Conservation (phyloP, 2,797 vertebrate species). For the Pseudopleuronectes americanus region DNA sequence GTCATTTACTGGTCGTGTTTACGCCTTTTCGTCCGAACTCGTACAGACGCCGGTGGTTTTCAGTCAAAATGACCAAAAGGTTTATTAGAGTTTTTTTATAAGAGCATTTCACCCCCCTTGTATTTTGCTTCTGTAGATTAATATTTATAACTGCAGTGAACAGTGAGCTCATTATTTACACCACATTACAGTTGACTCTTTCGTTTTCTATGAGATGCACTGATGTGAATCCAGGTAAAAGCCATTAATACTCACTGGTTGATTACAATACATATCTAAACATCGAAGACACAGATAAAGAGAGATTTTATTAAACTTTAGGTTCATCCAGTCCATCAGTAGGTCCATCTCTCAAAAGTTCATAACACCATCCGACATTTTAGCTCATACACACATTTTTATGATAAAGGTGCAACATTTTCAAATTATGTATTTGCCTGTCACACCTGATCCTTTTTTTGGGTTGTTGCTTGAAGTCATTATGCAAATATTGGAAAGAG, state of each 20-base stretch:
- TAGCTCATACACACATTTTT: too few relatives aligned
- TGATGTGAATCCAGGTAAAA: conserved; percentile 52
- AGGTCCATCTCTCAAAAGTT: too few relatives aligned
- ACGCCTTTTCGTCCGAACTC: conserved; percentile 2
- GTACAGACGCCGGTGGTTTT: background rate
- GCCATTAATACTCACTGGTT: conserved; percentile 28
- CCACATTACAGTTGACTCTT: conserved; percentile 32
- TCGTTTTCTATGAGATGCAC: conserved; percentile 28
- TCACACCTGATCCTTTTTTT: too few relatives aligned
- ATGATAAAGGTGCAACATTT: too few relatives aligned
- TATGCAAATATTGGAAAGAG: too few relatives aligned
- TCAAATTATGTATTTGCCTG: too few relatives aligned
- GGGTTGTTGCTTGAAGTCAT: too few relatives aligned
- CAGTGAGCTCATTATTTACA: conserved; percentile 48
- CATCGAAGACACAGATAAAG: conserved; percentile 14
- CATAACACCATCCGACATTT: too few relatives aligned
- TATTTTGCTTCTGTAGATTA: conserved; percentile 33
- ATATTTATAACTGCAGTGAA: conserved; percentile 44
- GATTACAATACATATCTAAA: conserved; percentile 18
- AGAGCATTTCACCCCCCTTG: background rate
- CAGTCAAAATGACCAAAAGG: conserved; percentile 10
- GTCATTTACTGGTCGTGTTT: conserved; percentile 7
- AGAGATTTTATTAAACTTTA: conserved; percentile 22
- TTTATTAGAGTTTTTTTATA: conserved; percentile 27
- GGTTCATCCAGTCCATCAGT: background rate